Base-by-base conservation (phyloP, 30 jellyfish, hydroid and myxozoan genomes). In the Rhopilema esculentum region DNA sequence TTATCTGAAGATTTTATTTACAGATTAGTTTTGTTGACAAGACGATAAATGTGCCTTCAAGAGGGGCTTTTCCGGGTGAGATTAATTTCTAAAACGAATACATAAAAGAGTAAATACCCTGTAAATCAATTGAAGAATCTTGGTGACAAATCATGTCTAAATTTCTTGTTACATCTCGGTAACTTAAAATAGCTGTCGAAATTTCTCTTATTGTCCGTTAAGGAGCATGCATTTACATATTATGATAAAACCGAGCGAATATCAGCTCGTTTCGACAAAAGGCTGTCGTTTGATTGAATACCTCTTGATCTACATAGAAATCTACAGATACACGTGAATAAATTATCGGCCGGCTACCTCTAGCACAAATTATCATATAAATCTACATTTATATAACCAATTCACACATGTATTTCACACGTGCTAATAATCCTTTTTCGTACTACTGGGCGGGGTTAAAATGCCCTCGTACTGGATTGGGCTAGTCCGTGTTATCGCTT, bases 371-470 rank as follows among this genome's bases (percentile, higher is more conserved):
- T 70, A 70, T 63, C 40, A 26, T 22, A 26, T 73, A 27, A 2
- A 40, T 40, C 12, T 40, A 40, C 57, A 40, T 49, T 49, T 16
- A 32, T 31, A 20, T 32, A 67, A 20, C 28, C 49, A 31, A 8
- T 73, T 49, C 27, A 82, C 40, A 87, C 64, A 49, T 61, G 88
- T 57, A 78, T 27, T 78, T 57, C 49, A 32, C 65, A 64, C 22
- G 21, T 62, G 2, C 50, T 78, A 75, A 70, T 80, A 87, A 68
- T 89, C 97, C 69, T 94, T 94, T 80, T 94, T 94, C 82, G 99
- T 85, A 62, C 99, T 94, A 65, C 87, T 86, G 20, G 99, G 99
- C 29, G 99, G 99, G 21, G 99, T 94, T 66, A 94, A 75, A 26
- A 94, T 73, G 15, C 99, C 99, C 51, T 85, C 85, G 80, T 91